Conservation (phyloP, 2,888 invertebrate species). For the Ptychoptera contaminata region DNA sequence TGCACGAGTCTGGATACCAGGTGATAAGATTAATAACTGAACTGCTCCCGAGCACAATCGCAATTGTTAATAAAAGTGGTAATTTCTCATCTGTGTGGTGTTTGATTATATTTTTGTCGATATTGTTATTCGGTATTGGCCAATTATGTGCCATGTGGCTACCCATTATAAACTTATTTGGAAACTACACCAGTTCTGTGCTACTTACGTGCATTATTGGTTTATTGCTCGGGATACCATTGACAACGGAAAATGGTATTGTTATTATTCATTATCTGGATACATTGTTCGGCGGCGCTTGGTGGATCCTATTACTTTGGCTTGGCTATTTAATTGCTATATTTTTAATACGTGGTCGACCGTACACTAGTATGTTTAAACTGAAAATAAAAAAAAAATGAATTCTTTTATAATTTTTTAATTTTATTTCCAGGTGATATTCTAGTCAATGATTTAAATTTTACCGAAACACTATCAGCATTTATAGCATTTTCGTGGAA, state of each 20-base stretch:
- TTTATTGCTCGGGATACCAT: slow-evolving; percentile 64
- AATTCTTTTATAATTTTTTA: background rate
- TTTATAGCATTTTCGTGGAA: slow-evolving; percentile 77
- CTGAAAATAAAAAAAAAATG: no score
- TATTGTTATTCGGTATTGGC: slow-evolving; percentile 74
- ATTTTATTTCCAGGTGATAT: slow-evolving; percentile 16
- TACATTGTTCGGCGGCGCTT: slow-evolving; percentile 65
- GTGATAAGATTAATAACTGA: slow-evolving; percentile 75
- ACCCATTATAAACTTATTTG: slow-evolving; percentile 69
- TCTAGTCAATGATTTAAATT: slow-evolving; percentile 27
- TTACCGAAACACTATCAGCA: slow-evolving; percentile 39
- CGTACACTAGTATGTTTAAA: slow-evolving; percentile 48
- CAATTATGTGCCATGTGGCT: slow-evolving; percentile 87
- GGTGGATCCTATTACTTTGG: slow-evolving; percentile 75
- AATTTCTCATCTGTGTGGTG: slow-evolving; percentile 73
- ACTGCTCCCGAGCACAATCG: slow-evolving; percentile 72
- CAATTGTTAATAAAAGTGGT: slow-evolving; percentile 54
- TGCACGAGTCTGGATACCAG: slow-evolving; percentile 58
- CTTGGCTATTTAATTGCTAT: slow-evolving; percentile 64
- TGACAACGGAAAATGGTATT: slow-evolving; percentile 76
- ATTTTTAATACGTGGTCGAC: slow-evolving; percentile 71
- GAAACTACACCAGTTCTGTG: slow-evolving; percentile 56
- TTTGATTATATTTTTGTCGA: slow-evolving; percentile 66
- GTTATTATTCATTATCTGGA: slow-evolving; percentile 72
- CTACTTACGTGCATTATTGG: slow-evolving; percentile 66